Base-by-base conservation (phyloP, 2,888 invertebrate species). In the Xestoiulus laeticollis region DNA sequence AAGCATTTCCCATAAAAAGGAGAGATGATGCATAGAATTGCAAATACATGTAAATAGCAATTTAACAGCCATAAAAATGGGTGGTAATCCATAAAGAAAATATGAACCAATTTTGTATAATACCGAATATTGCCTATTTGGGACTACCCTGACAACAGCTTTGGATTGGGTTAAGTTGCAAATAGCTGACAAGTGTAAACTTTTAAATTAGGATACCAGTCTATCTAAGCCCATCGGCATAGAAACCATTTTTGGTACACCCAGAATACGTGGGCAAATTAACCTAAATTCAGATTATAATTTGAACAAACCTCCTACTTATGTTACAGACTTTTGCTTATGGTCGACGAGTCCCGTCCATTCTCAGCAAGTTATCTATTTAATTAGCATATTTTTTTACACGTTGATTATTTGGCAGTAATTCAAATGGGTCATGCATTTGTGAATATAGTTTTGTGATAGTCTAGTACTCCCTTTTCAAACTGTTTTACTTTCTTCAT, bases 331-430 rank as follows among this genome's bases (percentile, higher is more conserved):
- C n/a, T 2, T n/a, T 59, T 59, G 4, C 68, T 68, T 26, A 26
- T 26, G 68, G 26, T 26, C 68, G 22, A 22, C 59, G 16, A 22
- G 59, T 22, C 59, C 22, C 59, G 26, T 68, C 68, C 68, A 68
- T 26, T 68, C 26, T 26, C 26, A 68, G 12, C 26, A 1, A 3
- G 10, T 68, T 68, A 59, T 26, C 26, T 10, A 68, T 68, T 68
- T 26, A 12, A 68, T 68, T 68, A 68, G 68, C 68, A 68, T 68
- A 68, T 68, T 59, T 59, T n/a, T 59, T 59, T 59, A n/a, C 53
- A 59, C 53, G n/a, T 59, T 68, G 68, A 68, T 68, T 68, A 26
- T 68, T n/a, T 68, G 68, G 68, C 68, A 26, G 12, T 14, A 26
- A 68, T 26, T 68, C 26, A 68, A 68, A 68, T 68, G 68, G 68